These are phyloP conservation scores for Galleria mellonella DNA, from an alignment of 1,140 invertebrate species.

Conservation along the genomic window DNA sequence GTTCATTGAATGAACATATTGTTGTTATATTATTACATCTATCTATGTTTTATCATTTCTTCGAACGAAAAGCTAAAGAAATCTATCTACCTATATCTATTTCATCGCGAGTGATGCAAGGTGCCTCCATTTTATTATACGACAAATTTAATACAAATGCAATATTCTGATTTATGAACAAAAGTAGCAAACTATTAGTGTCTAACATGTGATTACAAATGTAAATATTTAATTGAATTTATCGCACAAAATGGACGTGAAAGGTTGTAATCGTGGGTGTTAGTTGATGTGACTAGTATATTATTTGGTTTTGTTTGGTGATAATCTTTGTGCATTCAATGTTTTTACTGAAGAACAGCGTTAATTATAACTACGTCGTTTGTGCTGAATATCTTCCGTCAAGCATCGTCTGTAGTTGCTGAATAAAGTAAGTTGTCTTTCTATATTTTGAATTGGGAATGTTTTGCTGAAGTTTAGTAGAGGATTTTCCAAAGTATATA, in stretches of 20 bases:
- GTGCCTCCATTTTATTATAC: background rate
- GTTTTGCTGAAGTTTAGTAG: background rate
- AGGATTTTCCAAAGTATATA: too few species aligned
- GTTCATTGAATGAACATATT: too few species aligned
- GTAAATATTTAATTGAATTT: conserved; percentile 54
- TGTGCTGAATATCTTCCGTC: too few species aligned
- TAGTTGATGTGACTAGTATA: conserved; percentile 36
- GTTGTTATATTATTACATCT: too few species aligned
- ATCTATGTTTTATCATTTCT: too few species aligned
- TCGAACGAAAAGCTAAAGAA: too few species aligned
- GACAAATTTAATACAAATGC: background rate
- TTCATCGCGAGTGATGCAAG: background rate
- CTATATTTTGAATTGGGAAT: background rate
- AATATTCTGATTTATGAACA: background rate
- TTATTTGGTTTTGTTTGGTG: conserved; percentile 20
- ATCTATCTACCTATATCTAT: too few species aligned
- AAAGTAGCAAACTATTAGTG: background rate
- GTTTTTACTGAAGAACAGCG: too few species aligned
- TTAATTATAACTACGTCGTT: too few species aligned
- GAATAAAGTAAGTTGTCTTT: background rate
- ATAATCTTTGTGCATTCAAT: background rate
- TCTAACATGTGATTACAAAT: conserved; percentile 58
- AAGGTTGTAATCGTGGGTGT: conserved; percentile 50
- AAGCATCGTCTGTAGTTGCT: background rate
- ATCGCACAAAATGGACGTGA: conserved; percentile 57